phyloP scores from a whole-genome alignment of 2,888 invertebrate species.

The Pyrochroa serraticornis region DNA sequence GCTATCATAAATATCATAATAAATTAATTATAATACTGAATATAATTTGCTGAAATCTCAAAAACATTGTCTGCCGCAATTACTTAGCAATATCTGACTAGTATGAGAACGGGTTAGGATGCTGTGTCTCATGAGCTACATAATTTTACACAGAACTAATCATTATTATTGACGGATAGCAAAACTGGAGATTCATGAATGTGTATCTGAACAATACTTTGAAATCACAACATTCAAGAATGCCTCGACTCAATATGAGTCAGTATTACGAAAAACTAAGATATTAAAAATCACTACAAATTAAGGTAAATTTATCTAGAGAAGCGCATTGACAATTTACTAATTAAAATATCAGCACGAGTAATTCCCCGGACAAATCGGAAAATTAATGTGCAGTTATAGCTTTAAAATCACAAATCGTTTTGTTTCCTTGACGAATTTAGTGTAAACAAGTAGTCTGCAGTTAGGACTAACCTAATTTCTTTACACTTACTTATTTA shows the following conservation, averaged over 20 bases:
- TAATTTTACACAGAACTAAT: conserved; percentile 34
- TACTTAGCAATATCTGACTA: conserved; percentile 42
- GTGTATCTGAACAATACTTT: conserved; percentile 33
- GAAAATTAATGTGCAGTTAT: conserved; percentile 32
- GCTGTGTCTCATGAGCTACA: conserved; percentile 32
- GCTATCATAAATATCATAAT: conserved; percentile 35
- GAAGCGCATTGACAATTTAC: conserved; percentile 37
- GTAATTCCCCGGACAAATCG: conserved; percentile 32
- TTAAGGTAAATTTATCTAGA: conserved; percentile 36
- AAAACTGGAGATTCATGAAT: conserved; percentile 41
- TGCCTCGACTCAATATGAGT: conserved; percentile 47
- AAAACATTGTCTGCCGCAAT: conserved; percentile 28
- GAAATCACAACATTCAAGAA: conserved; percentile 45
- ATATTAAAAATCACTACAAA: conserved; percentile 30
- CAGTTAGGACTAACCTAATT: conserved; percentile 19
- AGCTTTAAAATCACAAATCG: conserved; percentile 42
- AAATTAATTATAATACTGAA: conserved; percentile 41
- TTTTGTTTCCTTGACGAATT: conserved; percentile 3
- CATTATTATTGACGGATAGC: conserved; percentile 34
- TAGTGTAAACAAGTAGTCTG: conserved; percentile 13
- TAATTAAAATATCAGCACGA: conserved; percentile 38
- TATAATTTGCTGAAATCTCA: conserved; percentile 31
- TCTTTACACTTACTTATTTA: conserved; percentile 18
- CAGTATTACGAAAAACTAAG: conserved; percentile 25
- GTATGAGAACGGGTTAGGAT: conserved; percentile 34